Evolutionary conservation across 2,113 vertebrate species (phyloP), one percentile per base, ranked within the genome.

Genomic region (Thalassoma bifasciatum): DNA sequence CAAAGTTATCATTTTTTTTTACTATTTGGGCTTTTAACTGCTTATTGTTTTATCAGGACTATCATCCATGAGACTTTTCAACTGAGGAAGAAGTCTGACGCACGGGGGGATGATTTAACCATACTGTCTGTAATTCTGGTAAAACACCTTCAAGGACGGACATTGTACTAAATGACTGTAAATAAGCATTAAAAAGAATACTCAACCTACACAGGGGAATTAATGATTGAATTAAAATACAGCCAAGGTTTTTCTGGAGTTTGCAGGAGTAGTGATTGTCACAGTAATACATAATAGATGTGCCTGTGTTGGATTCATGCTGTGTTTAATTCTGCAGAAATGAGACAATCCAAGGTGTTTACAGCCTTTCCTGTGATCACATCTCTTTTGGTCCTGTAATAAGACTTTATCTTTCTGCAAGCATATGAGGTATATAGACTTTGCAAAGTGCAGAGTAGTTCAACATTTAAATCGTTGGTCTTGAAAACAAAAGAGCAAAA

Each of bases 291-390:
- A 88, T 89, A 54, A 88, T 89, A 54, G 83, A 87, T 90, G 89
- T 82, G 61, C 81, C 81, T 85, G 92, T 87, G 92, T 90, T 91
- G 89, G 91, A 86, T 88, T 91, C 92, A 91, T 89, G 92, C 90
- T 90, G 92, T 78, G 89, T 93, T 93, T 92, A 93, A 94, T 93
- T 92, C 89, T 90, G 79, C 83, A 85, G 86, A 91, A 93, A 91
- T 84, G 91, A 91, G 13, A 44, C 2, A 46, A 46, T 46, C 44
- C 2, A 7, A 46, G 13, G 13, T 34, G 12, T 14, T 19, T 11
- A 26, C 6, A n/a, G 44, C 11, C 23, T 47, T 10, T n/a, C 1
- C 5, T 22, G 16, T 66, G 30, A 40, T 66, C 17, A 46, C 37
- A 54, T 65, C 46, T 46, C 10, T 72, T 53, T 58, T n/a, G 4